Evolutionary conservation across 2,888 invertebrate species (phyloP).

Genomic region (Incurvaria masculella): DNA sequence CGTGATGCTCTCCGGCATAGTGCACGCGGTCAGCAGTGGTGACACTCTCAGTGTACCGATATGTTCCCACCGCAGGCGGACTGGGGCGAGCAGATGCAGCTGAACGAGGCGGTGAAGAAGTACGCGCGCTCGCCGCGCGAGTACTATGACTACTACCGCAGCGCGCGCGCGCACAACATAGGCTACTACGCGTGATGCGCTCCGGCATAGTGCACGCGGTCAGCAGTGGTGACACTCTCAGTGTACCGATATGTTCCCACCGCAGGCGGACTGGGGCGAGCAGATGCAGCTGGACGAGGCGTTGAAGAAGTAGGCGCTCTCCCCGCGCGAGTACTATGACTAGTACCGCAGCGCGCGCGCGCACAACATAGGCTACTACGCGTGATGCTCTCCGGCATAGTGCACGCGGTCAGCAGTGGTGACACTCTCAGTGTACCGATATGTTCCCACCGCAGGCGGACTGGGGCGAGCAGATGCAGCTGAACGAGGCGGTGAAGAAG

Average conservation of each 20-base stretch:
- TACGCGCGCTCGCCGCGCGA: slow-evolving; percentile 34
- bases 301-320: slow-evolving; percentile 37
- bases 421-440: too few relatives aligned
- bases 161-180: slow-evolving; percentile 42
- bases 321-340: slow-evolving; percentile 39
- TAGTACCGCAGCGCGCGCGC: slow-evolving; percentile 46
- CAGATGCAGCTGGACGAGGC: slow-evolving; percentile 39
- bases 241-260: too few relatives aligned
- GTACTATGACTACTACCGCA: slow-evolving; percentile 46
- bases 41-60: too few relatives aligned
- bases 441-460: too few relatives aligned
- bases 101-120: slow-evolving; percentile 43
- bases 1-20: too few relatives aligned
- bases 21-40: too few relatives aligned
- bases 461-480: slow-evolving; percentile 44
- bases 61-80: too few relatives aligned
- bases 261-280: slow-evolving; percentile 50
- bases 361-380: slow-evolving; percentile 42
- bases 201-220: too few relatives aligned
- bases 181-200: slow-evolving; percentile 43
- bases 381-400: too few relatives aligned
- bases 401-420: too few relatives aligned
- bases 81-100: slow-evolving; percentile 44
- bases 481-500: slow-evolving; percentile 43
- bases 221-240: too few relatives aligned